Percentiles rank a stretch among this genome's conserved stretches.
These are phyloP conservation scores for Mythimna loreyi DNA, from an alignment of 2,888 invertebrate species.

Conservation along the genomic window DNA sequence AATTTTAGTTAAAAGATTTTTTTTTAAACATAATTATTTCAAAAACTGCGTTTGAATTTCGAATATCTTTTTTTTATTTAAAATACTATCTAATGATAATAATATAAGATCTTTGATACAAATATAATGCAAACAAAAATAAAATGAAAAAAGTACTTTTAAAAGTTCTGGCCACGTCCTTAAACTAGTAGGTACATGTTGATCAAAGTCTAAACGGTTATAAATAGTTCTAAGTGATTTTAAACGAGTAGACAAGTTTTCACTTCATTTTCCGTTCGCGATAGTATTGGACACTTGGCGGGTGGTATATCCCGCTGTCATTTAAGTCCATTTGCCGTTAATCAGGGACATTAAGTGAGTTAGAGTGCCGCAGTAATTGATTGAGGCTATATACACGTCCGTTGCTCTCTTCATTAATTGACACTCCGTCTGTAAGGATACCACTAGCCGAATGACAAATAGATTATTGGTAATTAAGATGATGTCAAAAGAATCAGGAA, in stretches of 20 bases:
- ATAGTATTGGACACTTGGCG: constrained; percentile 8
- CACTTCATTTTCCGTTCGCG: neutral
- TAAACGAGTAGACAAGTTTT: neutral
- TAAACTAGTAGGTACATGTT: no score
- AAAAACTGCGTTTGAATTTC: no score
- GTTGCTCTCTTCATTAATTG: constrained; percentile 30
- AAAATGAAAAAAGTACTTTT: no score
- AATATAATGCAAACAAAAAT: no score
- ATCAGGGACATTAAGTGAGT: constrained; percentile 44
- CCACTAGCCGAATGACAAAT: neutral
- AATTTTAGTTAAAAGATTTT: no score
- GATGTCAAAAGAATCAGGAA: no score
- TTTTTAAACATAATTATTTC: no score
- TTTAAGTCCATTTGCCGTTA: constrained; percentile 46
- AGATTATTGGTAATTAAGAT: neutral
- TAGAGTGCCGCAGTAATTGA: constrained; percentile 54
- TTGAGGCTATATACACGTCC: constrained; percentile 26
- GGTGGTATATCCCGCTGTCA: constrained; percentile 38
- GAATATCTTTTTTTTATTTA: no score
- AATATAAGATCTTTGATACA: no score
- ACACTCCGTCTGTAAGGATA: neutral
- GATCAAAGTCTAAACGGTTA: no score
- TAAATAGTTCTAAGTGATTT: neutral
- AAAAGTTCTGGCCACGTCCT: no score
- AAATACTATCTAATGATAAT: no score